Evolutionary conservation across 2,113 vertebrate species (phyloP).

Genomic region (Chrysochloris asiatica): DNA sequence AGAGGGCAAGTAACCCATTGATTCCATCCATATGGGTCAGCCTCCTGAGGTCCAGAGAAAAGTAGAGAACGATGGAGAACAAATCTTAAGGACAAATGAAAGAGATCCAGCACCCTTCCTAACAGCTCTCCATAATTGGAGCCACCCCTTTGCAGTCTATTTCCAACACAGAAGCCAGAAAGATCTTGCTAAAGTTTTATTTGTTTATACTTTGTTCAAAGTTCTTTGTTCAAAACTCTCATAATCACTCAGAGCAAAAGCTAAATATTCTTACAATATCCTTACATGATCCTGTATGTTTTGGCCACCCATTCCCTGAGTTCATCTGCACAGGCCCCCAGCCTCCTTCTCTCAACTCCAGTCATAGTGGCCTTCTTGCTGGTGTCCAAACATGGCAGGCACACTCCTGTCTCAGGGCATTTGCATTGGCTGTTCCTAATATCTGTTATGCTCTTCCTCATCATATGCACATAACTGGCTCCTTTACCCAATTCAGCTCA

Average conservation of each 20-base stretch:
- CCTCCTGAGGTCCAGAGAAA: neutral
- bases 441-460: neutral
- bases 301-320: neutral
- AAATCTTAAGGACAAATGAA: constrained; percentile 15
- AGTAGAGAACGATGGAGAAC: neutral
- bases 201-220: too few species aligned
- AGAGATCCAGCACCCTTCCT: neutral
- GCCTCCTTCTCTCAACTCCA: neutral
- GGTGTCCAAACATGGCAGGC: neutral
- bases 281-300: neutral
- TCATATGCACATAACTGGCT: neutral
- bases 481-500: neutral
- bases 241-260: constrained; percentile 12
- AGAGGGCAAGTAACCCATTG: neutral
- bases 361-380: neutral
- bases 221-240: neutral
- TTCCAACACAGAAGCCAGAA: constrained; percentile 10
- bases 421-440: neutral
- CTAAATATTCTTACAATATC: constrained; percentile 33
- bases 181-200: constrained; percentile 1
- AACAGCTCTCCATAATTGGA: neutral
- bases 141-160: neutral
- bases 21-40: neutral
- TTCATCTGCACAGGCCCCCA: neutral
- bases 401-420: neutral